A percentile compares a stretch with the other conserved stretches of the same genome.
Conservation (phyloP, 2,113 vertebrate species). For the Hylia prasina region DNA sequence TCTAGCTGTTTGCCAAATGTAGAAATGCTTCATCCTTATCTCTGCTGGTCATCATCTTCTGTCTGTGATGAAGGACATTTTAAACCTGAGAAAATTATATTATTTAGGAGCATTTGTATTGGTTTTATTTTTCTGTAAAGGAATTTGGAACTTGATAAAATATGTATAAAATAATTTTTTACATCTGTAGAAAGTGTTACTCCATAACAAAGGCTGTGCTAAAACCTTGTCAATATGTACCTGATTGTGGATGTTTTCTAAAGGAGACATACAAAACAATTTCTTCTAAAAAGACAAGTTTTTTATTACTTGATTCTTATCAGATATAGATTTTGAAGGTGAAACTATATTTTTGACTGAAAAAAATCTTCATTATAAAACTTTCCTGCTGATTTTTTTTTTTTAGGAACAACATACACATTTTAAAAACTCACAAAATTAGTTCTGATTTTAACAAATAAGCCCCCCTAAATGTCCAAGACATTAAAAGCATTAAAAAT, state of each 20-base stretch:
- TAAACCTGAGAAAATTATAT: neutral
- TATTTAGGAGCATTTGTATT: neutral
- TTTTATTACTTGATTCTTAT: neutral
- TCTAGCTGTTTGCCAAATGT: neutral
- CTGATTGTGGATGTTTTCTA: neutral
- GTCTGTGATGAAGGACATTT: neutral
- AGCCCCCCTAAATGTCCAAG: rapidly evolving
- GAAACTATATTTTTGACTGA: neutral
- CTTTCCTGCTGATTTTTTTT: rapidly evolving
- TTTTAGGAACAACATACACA: neutral
- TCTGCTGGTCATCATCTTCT: neutral
- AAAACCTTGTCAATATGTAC: neutral
- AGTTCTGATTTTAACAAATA: neutral
- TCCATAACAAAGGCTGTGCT: neutral
- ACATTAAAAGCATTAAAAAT: neutral
- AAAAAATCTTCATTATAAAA: neutral
- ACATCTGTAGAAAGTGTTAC: neutral
- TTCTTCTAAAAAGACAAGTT: neutral
- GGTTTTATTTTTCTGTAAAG: neutral
- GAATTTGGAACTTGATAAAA: neutral
- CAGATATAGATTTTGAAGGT: neutral
- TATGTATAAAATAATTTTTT: neutral
- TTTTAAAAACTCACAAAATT: neutral
- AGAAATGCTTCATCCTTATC: neutral
- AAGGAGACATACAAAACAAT: neutral